phyloP scores from a whole-genome alignment of 2,797 vertebrate genomes.

The Philypnodon macrostomus region DNA sequence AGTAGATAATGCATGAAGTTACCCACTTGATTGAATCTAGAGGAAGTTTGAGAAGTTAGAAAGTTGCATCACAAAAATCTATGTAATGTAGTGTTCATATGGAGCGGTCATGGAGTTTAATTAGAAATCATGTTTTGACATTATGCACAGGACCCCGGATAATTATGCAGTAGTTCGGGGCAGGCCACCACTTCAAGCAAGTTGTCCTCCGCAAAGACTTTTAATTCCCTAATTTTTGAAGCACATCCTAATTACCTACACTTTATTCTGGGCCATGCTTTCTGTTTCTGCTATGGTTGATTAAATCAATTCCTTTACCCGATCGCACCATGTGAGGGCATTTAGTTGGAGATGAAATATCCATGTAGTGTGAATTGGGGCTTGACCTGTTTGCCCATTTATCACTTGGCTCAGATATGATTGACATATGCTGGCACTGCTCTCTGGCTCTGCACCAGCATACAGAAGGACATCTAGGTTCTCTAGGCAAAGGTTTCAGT shows the following conservation, averaged over 20 bases:
- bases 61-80: slow-evolving; percentile 9
- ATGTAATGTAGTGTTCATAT: slow-evolving; percentile 6
- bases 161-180: slow-evolving; percentile 33
- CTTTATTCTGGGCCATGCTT: slow-evolving; percentile 44
- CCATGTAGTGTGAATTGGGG: slow-evolving; percentile 32
- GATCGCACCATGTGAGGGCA: slow-evolving; percentile 46
- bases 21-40: not conserved
- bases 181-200: slow-evolving; percentile 14
- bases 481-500: slow-evolving; percentile 8
- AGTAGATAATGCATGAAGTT: slow-evolving; percentile 19
- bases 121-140: slow-evolving; percentile 17
- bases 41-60: slow-evolving; percentile 5
- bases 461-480: slow-evolving; percentile 5
- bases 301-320: slow-evolving; percentile 60
- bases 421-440: slow-evolving; percentile 26
- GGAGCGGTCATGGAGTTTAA: slow-evolving; percentile 6
- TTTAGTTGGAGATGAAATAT: slow-evolving; percentile 52
- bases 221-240: slow-evolving; percentile 38
- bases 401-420: slow-evolving; percentile 39
- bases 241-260: slow-evolving; percentile 46
- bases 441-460: slow-evolving; percentile 1
- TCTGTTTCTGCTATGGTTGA: slow-evolving; percentile 39
- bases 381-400: slow-evolving; percentile 37
- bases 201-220: slow-evolving; percentile 33
- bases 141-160: slow-evolving; percentile 26